phyloP scores from a whole-genome alignment of 1,140 invertebrate species.

The Drosophila navojoa region DNA sequence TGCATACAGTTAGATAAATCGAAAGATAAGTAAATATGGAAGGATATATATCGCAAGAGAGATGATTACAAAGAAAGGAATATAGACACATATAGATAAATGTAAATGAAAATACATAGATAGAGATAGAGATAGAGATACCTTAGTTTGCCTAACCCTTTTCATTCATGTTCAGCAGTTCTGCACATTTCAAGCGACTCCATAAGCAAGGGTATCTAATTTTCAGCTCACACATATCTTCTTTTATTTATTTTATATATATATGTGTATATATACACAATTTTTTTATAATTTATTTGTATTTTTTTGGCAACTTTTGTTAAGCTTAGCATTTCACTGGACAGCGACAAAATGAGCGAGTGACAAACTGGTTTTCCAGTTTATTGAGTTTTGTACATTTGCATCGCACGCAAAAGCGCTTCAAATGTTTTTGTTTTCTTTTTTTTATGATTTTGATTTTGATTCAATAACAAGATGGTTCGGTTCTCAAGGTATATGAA shows the following conservation, averaged over 20 bases:
- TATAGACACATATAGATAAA: not conserved
- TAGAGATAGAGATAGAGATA: no score
- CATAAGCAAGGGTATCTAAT: not conserved
- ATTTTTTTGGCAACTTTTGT: slow-evolving; percentile 58
- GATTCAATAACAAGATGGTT: slow-evolving; percentile 63
- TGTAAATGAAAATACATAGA: not conserved
- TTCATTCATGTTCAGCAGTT: no score
- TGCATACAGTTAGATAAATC: no score
- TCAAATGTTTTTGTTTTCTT: slow-evolving; percentile 34
- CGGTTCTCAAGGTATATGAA: slow-evolving; percentile 70
- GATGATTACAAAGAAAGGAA: no score
- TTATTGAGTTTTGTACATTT: slow-evolving; percentile 77
- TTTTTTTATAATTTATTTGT: slow-evolving; percentile 17
- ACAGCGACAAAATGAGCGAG: slow-evolving; percentile 29
- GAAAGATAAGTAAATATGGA: no score
- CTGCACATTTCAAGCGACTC: no score
- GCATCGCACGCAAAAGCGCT: slow-evolving; percentile 54
- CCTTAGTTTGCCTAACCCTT: no score
- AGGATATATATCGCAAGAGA: no score
- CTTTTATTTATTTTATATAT: not conserved
- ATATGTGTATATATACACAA: slow-evolving; percentile 4
- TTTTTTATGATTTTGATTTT: slow-evolving; percentile 13
- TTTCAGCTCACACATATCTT: not conserved
- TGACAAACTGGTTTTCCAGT: slow-evolving; percentile 73
- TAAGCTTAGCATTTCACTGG: slow-evolving; percentile 57